These are phyloP conservation scores for Scaptodrosophila lebanonensis DNA, from an alignment of 1,140 invertebrate genomes.

Conservation along the genomic window DNA sequence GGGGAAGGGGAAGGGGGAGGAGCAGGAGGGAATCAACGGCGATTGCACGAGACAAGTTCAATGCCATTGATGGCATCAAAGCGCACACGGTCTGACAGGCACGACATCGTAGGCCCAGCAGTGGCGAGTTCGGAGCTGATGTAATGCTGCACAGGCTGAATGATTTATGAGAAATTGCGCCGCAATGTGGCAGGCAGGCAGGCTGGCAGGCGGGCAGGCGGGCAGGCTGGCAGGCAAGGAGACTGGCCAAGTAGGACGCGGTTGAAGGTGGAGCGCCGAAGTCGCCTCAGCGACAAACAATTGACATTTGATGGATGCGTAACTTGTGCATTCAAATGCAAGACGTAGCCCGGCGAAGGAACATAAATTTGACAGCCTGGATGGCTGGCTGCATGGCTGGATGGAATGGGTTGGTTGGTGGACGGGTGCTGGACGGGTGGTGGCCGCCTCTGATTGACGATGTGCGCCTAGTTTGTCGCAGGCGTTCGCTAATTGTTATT, in stretches of 20 bases:
- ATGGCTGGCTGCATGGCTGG: too few relatives aligned
- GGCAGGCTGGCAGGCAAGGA: slow-evolving; percentile 9
- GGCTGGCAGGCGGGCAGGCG: not conserved
- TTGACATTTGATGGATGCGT: slow-evolving; percentile 75
- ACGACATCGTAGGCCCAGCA: slow-evolving; percentile 11
- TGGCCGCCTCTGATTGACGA: slow-evolving; percentile 14
- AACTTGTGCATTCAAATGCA: slow-evolving; percentile 70
- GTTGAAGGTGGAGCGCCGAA: slow-evolving; percentile 59
- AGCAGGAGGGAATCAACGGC: too few relatives aligned
- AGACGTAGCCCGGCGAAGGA: not conserved
- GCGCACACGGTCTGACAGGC: slow-evolving; percentile 27
- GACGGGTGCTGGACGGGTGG: too few relatives aligned
- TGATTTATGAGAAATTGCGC: slow-evolving; percentile 69
- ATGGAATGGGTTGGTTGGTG: too few relatives aligned
- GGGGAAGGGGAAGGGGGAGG: too few relatives aligned
- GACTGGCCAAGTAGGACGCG: slow-evolving; percentile 15
- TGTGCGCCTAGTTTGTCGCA: slow-evolving; percentile 25
- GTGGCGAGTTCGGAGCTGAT: slow-evolving; percentile 31
- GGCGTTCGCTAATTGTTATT: slow-evolving; percentile 70
- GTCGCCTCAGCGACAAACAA: slow-evolving; percentile 61
- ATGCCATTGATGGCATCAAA: slow-evolving; percentile 67
- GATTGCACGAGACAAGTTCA: slow-evolving; percentile 57
- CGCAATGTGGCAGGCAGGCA: slow-evolving; percentile 4
- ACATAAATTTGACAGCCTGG: slow-evolving; percentile 56
- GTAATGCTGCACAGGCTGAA: slow-evolving; percentile 55